These are phyloP conservation scores for Dasyprocta punctata DNA, from an alignment of 2,113 vertebrate species.

Conservation along the genomic window DNA sequence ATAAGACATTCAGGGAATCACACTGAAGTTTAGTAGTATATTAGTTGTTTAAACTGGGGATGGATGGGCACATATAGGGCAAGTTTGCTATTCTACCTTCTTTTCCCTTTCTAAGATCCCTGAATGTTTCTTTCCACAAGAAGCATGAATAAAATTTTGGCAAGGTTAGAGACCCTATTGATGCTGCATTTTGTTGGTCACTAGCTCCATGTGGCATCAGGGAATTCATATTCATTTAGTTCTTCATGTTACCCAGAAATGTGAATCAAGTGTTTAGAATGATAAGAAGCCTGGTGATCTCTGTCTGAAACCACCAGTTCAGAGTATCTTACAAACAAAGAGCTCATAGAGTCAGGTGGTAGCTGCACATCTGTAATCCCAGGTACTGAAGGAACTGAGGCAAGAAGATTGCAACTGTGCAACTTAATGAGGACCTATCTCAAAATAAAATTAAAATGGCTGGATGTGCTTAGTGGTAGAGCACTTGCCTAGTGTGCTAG, in stretches of 20 bases:
- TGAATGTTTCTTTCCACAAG: background rate
- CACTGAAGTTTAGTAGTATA: background rate
- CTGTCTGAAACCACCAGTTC: background rate
- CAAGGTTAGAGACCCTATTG: background rate
- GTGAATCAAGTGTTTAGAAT: background rate
- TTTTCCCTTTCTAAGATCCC: background rate
- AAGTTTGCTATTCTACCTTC: background rate
- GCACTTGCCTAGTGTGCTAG: too few species aligned
- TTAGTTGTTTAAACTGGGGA: background rate
- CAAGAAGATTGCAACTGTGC: too few species aligned
- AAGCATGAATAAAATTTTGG: background rate
- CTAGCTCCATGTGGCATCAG: background rate
- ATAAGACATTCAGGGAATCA: background rate
- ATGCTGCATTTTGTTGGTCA: background rate
- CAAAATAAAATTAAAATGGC: too few species aligned
- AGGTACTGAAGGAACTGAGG: too few species aligned
- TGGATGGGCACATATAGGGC: background rate
- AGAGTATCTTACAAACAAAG: background rate
- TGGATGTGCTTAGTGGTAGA: too few species aligned
- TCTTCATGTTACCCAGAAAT: background rate
- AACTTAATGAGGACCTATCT: too few species aligned
- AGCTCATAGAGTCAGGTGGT: background rate
- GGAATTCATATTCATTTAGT: background rate
- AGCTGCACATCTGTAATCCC: too few species aligned
- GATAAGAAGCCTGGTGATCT: background rate